These are phyloP conservation scores for Chondrosia reniformis DNA, from an alignment of 37 sponge, comb jelly and placozoan genomes.

Conservation along the genomic window DNA sequence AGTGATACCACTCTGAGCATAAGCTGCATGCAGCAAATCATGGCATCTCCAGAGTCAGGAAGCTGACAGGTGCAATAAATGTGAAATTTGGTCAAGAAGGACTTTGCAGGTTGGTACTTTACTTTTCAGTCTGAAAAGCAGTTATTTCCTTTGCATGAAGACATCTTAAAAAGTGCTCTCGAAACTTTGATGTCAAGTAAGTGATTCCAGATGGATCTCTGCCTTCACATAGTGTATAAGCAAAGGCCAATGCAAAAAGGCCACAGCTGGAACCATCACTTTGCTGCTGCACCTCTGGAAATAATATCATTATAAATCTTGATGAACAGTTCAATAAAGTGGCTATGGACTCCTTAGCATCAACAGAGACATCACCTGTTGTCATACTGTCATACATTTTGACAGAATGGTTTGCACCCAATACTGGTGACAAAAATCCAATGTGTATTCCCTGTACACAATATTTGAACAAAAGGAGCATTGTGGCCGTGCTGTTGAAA, in stretches of 20 bases:
- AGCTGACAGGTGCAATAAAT: slow-evolving; percentile 13
- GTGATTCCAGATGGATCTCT: not conserved
- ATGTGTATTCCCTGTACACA: not conserved
- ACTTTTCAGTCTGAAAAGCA: not conserved
- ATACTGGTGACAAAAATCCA: slow-evolving; percentile 1
- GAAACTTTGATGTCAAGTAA: not conserved
- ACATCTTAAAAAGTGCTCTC: not conserved
- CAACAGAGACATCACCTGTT: slow-evolving; percentile 1
- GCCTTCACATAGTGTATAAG: slow-evolving; percentile 2
- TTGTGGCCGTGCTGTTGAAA: not conserved
- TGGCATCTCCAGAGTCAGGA: not conserved
- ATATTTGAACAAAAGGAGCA: not conserved
- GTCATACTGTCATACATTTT: slow-evolving; percentile 1
- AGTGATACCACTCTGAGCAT: not conserved
- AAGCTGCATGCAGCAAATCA: not conserved
- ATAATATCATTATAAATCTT: not conserved
- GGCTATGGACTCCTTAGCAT: not conserved
- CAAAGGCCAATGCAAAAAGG: slow-evolving; percentile 20
- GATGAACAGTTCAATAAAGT: not conserved
- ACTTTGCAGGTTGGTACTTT: not conserved
- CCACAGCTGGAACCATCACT: slow-evolving; percentile 23
- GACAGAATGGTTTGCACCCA: not conserved
- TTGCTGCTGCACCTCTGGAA: slow-evolving; percentile 26
- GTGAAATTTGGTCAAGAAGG: not conserved
- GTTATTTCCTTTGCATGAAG: not conserved